Conservation (phyloP, 2,113 vertebrate genomes). For the Bambusicola thoracicus region DNA sequence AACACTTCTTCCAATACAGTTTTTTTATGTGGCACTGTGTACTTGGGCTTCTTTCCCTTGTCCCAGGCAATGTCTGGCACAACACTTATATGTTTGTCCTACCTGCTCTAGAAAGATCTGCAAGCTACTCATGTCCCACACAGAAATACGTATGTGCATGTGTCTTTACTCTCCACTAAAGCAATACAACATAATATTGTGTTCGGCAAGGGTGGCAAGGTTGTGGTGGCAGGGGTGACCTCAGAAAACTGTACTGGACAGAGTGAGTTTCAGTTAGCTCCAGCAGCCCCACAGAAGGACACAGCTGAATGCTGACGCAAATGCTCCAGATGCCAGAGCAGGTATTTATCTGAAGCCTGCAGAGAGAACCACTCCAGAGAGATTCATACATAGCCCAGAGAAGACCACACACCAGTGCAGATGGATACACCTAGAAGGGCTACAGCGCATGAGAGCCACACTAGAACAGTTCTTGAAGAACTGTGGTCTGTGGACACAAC, state of each 20-base stretch:
- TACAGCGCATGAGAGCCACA: background rate
- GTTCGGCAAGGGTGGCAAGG: background rate
- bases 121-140: background rate
- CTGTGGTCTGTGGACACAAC: background rate
- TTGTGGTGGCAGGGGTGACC: too few relatives aligned
- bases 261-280: background rate
- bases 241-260: fast-evolving
- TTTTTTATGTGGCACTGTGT: fast-evolving
- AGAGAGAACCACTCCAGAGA: background rate
- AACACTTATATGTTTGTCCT: background rate
- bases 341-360: background rate
- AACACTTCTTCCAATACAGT: background rate
- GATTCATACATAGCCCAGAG: background rate
- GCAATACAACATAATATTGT: background rate
- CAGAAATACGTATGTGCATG: background rate
- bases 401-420: background rate
- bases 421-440: background rate
- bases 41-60: background rate
- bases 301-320: background rate
- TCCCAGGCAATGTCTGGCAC: background rate
- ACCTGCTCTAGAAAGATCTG: background rate
- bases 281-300: fast-evolving
- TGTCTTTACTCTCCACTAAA: background rate
- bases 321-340: background rate
- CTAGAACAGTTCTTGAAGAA: background rate